These are phyloP conservation scores for Ptychadena robeensis DNA, from an alignment of 2,797 vertebrate species.

Conservation along the genomic window DNA sequence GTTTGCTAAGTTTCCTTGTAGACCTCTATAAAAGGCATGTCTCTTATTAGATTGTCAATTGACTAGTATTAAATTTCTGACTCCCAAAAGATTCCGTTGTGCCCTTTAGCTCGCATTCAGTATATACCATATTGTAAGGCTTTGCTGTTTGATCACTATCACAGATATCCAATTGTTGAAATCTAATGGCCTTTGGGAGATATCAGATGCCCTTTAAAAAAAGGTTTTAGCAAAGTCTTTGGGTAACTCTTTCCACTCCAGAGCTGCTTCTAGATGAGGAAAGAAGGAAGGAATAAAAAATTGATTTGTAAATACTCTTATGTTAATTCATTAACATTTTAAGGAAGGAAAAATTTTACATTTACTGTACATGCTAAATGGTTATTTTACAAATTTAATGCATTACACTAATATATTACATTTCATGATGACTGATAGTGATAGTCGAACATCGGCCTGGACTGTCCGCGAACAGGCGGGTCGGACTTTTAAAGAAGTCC, in stretches of 20 bases:
- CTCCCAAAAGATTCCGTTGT: neutral
- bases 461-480: too few relatives aligned
- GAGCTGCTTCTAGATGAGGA: neutral
- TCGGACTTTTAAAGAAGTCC: too few relatives aligned
- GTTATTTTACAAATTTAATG: too few relatives aligned
- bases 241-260: neutral
- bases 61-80: conserved; percentile 5
- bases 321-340: too few relatives aligned
- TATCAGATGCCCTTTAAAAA: neutral
- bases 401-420: too few relatives aligned
- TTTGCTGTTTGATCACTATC: neutral
- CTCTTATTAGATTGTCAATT: neutral
- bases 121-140: neutral
- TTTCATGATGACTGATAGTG: too few relatives aligned
- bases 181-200: neutral
- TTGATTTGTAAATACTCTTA: too few relatives aligned
- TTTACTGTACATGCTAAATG: too few relatives aligned
- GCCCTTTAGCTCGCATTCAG: neutral
- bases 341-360: too few relatives aligned
- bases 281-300: neutral
- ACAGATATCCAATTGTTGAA: neutral
- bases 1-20: neutral
- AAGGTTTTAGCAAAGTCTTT: neutral
- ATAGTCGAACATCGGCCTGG: too few relatives aligned
- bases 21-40: neutral